phyloP scores from a whole-genome alignment of 2,888 invertebrate species.

The Xestobium rufovillosum region DNA sequence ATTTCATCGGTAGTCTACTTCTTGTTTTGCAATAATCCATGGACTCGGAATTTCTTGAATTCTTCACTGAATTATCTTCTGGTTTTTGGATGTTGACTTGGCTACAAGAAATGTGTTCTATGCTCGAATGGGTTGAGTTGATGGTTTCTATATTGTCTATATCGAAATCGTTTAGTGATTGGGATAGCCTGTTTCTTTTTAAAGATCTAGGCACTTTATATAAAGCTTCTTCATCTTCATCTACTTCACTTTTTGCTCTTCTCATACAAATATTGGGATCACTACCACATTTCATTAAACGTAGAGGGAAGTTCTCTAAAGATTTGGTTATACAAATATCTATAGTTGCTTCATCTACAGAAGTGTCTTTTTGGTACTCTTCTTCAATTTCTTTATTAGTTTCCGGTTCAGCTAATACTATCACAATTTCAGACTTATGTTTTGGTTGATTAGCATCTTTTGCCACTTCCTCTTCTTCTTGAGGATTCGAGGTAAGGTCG shows the following conservation, averaged over 20 bases:
- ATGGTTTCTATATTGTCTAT: conserved; percentile 27
- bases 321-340: conserved; percentile 11
- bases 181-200: conserved; percentile 34
- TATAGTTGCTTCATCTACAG: conserved; percentile 21
- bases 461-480: neutral
- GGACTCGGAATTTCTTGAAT: conserved; percentile 21
- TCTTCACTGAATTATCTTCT: conserved; percentile 9
- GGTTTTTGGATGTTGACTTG: conserved; percentile 25
- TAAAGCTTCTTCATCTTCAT: conserved; percentile 32
- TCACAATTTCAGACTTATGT: conserved; percentile 34
- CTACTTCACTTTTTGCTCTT: conserved; percentile 18
- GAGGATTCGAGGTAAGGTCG: conserved; percentile 21
- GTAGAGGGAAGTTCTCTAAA: conserved; percentile 6
- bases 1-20: conserved; percentile 31
- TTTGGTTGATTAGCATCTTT: conserved; percentile 5
- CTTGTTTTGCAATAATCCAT: conserved; percentile 33
- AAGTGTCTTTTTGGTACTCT: conserved; percentile 9
- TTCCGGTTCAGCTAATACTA: conserved; percentile 27
- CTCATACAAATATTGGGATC: conserved; percentile 35
- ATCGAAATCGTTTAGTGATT: conserved; percentile 38
- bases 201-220: conserved; percentile 39
- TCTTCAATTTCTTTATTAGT: conserved; percentile 15
- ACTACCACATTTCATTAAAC: conserved; percentile 36
- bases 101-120: conserved; percentile 40
- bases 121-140: conserved; percentile 33